Conservation (phyloP, 2,113 vertebrate species). For the Gila orcuttii region DNA sequence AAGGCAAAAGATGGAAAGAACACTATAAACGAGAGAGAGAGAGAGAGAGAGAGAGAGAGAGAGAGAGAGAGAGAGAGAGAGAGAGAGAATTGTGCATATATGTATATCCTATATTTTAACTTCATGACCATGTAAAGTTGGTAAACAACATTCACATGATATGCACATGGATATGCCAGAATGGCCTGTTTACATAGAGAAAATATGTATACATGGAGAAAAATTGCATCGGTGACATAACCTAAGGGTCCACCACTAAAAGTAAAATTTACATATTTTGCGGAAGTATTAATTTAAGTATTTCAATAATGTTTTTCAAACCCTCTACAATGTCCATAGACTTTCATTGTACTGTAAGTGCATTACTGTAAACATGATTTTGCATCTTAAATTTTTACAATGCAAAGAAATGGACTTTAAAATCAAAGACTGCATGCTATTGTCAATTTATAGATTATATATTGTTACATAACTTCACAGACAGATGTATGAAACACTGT, state of each 20-base stretch:
- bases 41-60: not conserved
- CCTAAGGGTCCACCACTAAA: too few species aligned
- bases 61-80: not conserved
- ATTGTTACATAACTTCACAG: not conserved
- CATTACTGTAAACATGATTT: not conserved
- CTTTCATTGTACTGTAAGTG: not conserved
- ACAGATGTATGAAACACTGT: not conserved
- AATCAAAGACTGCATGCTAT: not conserved
- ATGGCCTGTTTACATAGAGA: too few species aligned
- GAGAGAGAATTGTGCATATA: too few species aligned
- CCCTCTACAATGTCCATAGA: not conserved
- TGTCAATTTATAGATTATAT: not conserved
- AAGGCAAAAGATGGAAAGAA: conserved; percentile 7
- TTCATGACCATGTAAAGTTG: too few species aligned
- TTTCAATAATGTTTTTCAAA: not conserved
- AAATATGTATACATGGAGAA: too few species aligned
- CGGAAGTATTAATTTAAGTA: not conserved
- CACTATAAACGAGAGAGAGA: not conserved
- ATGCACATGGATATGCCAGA: too few species aligned
- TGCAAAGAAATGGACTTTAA: not conserved
- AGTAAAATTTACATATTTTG: too few species aligned
- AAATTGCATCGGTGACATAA: too few species aligned
- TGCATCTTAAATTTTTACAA: too few species aligned
- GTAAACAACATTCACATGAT: too few species aligned
- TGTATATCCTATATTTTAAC: too few species aligned